phyloP scores from a whole-genome alignment of 1,140 invertebrate genomes.

The Dreissena polymorpha region DNA sequence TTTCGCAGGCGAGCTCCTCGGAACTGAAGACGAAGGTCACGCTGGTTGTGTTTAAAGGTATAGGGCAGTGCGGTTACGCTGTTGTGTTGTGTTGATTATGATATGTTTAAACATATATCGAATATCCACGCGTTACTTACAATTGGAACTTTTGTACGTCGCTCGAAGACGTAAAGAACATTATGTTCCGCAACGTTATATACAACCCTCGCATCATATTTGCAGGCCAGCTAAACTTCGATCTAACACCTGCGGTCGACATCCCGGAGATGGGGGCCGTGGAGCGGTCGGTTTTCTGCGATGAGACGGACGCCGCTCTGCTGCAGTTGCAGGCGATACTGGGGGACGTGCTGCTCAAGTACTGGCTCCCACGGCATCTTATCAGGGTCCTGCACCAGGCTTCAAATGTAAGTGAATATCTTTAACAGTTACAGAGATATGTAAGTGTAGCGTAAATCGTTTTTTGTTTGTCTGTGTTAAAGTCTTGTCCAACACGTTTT shows the following conservation, averaged over 20 bases:
- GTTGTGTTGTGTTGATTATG: no score
- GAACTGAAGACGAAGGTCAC: constrained; percentile 40
- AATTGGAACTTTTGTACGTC: no score
- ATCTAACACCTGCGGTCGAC: constrained; percentile 55
- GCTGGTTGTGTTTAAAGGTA: constrained; percentile 54
- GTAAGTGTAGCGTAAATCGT: neutral
- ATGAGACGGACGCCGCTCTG: constrained; percentile 49
- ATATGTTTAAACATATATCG: no score
- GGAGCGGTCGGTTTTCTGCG: neutral
- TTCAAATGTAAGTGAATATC: constrained; percentile 13
- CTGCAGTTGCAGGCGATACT: constrained; percentile 58
- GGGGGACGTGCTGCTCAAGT: constrained; percentile 47
- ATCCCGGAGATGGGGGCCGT: constrained; percentile 1
- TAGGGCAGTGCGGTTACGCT: neutral
- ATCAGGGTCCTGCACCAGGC: constrained; percentile 52
- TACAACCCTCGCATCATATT: neutral
- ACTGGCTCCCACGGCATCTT: constrained; percentile 66
- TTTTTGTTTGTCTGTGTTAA: no score
- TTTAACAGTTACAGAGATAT: no score
- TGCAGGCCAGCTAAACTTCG: constrained; percentile 58
- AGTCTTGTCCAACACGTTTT: no score
- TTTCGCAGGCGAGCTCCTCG: constrained; percentile 32
- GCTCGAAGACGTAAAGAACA: no score
- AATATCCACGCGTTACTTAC: no score
- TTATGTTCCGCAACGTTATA: no score